Evolutionary conservation across 2,888 invertebrate species (phyloP).

Genomic region (Masnerella sp.): DNA sequence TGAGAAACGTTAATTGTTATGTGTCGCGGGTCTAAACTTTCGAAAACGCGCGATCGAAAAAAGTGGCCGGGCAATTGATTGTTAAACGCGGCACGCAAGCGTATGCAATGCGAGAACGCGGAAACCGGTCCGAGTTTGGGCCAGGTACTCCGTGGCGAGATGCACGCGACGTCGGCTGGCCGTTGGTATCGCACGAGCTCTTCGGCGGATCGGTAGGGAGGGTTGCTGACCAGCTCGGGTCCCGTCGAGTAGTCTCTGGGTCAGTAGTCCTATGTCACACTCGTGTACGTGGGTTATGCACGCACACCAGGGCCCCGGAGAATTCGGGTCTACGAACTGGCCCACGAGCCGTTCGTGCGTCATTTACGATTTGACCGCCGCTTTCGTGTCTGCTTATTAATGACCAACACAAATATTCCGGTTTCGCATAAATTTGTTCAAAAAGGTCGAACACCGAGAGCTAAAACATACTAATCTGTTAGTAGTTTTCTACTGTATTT

Average conservation of each 20-base stretch:
- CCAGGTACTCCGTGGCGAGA: constrained; percentile 41
- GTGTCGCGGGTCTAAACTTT: constrained; percentile 17
- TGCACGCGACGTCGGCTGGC: constrained; percentile 39
- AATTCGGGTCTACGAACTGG: constrained; percentile 54
- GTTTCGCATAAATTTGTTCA: constrained; percentile 1
- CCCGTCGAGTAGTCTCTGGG: constrained; percentile 63
- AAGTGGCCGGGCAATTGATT: constrained; percentile 32
- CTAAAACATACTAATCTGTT: no score
- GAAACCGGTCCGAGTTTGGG: constrained; percentile 60
- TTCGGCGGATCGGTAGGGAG: constrained; percentile 46
- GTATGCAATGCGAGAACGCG: constrained; percentile 39
- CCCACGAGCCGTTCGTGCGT: constrained; percentile 18
- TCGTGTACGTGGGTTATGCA: constrained; percentile 31
- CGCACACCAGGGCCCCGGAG: constrained; percentile 3
- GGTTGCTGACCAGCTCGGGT: constrained; percentile 58
- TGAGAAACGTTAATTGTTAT: constrained; percentile 11
- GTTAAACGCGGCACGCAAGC: constrained; percentile 53
- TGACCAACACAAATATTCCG: constrained; percentile 8
- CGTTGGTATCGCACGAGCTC: constrained; percentile 57
- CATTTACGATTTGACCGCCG: constrained; percentile 13
- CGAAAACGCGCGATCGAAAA: constrained; percentile 31
- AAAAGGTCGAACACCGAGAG: no score
- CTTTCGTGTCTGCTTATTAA: constrained; percentile 14
- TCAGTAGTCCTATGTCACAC: constrained; percentile 65
- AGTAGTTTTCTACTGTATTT: no score